Percentiles rank a stretch among this genome's conserved stretches.
Evolutionary conservation across 2,888 invertebrate genomes (phyloP).

Genomic region (Petrophora chlorosata): DNA sequence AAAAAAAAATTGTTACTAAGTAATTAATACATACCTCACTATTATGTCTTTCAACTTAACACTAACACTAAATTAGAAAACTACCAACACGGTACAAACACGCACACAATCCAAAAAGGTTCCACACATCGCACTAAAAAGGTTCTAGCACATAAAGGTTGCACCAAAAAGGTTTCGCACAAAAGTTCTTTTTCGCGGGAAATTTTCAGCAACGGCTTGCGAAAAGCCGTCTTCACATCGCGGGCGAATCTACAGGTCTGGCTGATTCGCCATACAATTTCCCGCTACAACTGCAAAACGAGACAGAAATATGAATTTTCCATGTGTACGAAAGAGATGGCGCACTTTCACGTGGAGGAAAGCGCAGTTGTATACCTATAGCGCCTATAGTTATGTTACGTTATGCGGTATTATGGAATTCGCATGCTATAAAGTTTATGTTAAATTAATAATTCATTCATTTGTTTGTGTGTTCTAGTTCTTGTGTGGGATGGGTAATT

Average conservation of each 20-base stretch:
- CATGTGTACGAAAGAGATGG: constrained; percentile 45
- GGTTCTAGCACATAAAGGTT: background rate
- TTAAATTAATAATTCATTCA: constrained; percentile 44
- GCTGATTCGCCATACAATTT: constrained; percentile 61
- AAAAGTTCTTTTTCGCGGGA: constrained; percentile 37
- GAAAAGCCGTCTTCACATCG: constrained; percentile 58
- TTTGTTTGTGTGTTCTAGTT: constrained; percentile 36
- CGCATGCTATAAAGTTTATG: constrained; percentile 35
- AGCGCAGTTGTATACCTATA: constrained; percentile 49
- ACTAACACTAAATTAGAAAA: constrained; percentile 35
- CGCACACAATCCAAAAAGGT: background rate
- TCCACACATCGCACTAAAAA: constrained; percentile 32
- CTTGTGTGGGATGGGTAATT: constrained; percentile 22
- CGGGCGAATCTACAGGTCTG: constrained; percentile 78
- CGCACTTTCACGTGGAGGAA: constrained; percentile 46
- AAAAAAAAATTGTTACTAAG: no score
- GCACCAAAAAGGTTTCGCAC: constrained; percentile 20
- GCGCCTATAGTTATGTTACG: constrained; percentile 28
- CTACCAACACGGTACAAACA: background rate
- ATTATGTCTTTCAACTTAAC: constrained; percentile 62
- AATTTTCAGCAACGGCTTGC: constrained; percentile 33
- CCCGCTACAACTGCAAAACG: constrained; percentile 59
- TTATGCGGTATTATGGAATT: constrained; percentile 45
- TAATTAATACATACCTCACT: constrained; percentile 71
- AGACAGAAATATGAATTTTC: constrained; percentile 38